Base-by-base conservation (phyloP, 2,888 invertebrate genomes). In the Stenolophus ochropezus region DNA sequence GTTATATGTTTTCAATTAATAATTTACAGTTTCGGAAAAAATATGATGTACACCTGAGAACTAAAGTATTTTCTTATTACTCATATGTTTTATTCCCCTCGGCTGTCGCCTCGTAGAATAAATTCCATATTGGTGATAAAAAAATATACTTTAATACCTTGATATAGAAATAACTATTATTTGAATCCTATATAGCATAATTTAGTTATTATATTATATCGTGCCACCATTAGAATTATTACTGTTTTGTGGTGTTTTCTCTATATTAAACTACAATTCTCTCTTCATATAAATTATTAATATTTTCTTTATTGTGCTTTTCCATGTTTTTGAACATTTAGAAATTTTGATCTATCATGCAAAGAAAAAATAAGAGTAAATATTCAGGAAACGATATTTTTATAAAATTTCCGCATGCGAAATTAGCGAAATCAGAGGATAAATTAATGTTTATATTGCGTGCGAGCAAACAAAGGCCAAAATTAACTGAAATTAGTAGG, bases 371-470 rank as follows among this genome's bases (percentile, higher is more conserved):
- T 58, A 58, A 23, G 23, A 58, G 3, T 58, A 23, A 61, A 61
- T 61, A 61, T 61, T 25, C 61, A 61, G 8, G 8, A 1, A 1
- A 58, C 6, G 14, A 14, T 61, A 61, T 61, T 25, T 61, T 61
- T 61, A 61, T 61, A 61, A n/a, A 61, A 61, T 61, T 25, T 25
- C 61, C 25, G 25, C 61, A 25, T 25, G 58, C 23, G 23, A 23
- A 23, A 3, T 58, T 58, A 58, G 11, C 23, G 8, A 61, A 61
- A 61, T 61, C 58, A 23, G 23, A 1, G 11, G n/a, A 25, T 6
- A 61, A 61, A 25, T 61, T 61, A 61, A 61, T 61, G 61, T 23
- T 61, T n/a, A 23, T 61, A 61, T 61, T 14, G 25, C 61, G 25
- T 61, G 61, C 11, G 11, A 14, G 6, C 23, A 61, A 61, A 25